These are phyloP conservation scores for Tetanocera ferruginea DNA, from an alignment of 2,888 invertebrate genomes.

Conservation along the genomic window DNA sequence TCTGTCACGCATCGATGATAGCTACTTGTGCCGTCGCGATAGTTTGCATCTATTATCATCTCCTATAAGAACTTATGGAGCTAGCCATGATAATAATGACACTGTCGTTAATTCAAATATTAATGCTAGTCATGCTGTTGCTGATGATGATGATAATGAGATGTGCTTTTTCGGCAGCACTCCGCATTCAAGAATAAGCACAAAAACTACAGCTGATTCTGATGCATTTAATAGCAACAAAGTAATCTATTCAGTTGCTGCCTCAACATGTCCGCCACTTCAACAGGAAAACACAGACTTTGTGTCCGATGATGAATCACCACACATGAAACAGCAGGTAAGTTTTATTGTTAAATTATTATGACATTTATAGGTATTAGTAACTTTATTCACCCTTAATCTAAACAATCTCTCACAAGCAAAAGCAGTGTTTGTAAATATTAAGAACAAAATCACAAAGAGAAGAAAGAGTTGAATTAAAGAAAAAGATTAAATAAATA, in stretches of 20 bases:
- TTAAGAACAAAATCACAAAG: too few species aligned
- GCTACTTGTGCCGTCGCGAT: conserved; percentile 56
- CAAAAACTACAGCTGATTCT: not conserved
- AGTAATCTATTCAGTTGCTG: conserved; percentile 7
- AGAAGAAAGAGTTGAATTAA: too few species aligned
- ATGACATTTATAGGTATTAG: not conserved
- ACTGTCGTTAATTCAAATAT: too few species aligned
- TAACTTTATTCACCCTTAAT: too few species aligned
- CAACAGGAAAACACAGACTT: not conserved
- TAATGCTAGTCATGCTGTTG: not conserved
- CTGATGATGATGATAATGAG: conserved; percentile 16
- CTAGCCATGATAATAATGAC: not conserved
- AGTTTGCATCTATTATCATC: conserved; percentile 57
- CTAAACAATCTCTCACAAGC: too few species aligned
- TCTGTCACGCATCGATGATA: conserved; percentile 56
- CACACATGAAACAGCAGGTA: not conserved
- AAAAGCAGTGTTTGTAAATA: too few species aligned
- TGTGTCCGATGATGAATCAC: not conserved
- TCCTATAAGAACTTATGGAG: conserved; percentile 32
- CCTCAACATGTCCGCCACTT: not conserved
- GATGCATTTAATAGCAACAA: not conserved
- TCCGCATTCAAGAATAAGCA: not conserved
- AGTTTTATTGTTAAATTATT: not conserved
- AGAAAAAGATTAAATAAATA: too few species aligned
- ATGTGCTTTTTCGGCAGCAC: not conserved